Base-by-base conservation (phyloP, 2,113 vertebrate genomes). In the Steatornis caripensis region DNA sequence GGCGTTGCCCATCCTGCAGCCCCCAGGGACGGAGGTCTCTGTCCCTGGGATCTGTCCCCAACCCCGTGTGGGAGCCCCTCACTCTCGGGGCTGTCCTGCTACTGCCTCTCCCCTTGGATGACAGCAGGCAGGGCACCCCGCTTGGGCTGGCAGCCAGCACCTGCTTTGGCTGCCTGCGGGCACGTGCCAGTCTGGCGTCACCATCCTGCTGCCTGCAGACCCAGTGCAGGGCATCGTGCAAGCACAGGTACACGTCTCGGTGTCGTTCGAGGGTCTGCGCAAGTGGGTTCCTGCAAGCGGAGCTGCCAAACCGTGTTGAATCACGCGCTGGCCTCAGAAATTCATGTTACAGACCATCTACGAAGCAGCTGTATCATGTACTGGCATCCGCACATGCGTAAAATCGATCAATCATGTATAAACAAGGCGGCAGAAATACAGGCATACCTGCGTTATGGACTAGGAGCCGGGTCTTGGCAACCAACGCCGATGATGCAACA, bases 191-290 rank as follows among this genome's bases (percentile, higher is more conserved):
- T 53, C 36, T 12, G 5, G 26, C 18, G 57, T 43, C 61, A n/a
- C 15, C 55, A 9, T n/a, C 57, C 57, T 61, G 37, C 57, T 61
- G 37, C 70, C 54, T 49, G 81, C 32, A 55, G 58, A n/a, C 4
- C 26, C 17, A 12, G 32, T 4, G 11, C 19, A 46, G 62, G 70
- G 26, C 54, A 23, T 10, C 0, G 0, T 30, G 53, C 22, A 24
- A 72, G 41, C 72, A 54, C 7, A 24, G 26, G 5, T 20, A 29
- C 4, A 6, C 4, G 1, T 13, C 68, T 89, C 0, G 0, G 32
- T 30, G 5, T 39, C 7, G 2, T 30, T 68, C 34, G 23, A n/a
- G 58, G 37, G 3, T 66, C 62, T 54, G 30, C 43, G 71, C 57
- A 72, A 85, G 54, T 24, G 75, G 14, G 5, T 37, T 64, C 26